These are phyloP conservation scores for Zaprionus bogoriensis DNA, from an alignment of 2,888 invertebrate genomes.

Conservation along the genomic window DNA sequence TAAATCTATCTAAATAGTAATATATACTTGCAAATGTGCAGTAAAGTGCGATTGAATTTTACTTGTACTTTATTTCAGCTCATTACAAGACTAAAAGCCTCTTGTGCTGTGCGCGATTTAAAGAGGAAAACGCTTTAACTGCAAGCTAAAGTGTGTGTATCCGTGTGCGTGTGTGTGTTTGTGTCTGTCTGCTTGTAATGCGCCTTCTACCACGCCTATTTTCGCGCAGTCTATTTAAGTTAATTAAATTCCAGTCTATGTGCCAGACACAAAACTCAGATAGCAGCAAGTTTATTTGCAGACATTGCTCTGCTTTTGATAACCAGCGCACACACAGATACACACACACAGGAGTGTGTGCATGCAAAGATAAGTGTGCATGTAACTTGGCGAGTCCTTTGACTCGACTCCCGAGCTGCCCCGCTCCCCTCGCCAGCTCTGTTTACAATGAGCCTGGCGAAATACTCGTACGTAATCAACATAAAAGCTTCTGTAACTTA, in stretches of 20 bases:
- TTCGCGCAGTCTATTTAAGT: slow-evolving; percentile 69
- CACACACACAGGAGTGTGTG: slow-evolving; percentile 32
- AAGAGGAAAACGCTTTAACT: slow-evolving; percentile 17
- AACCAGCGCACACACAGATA: slow-evolving; percentile 29
- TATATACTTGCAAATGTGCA: neutral
- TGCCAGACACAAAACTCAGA: slow-evolving; percentile 54
- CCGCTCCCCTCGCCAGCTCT: slow-evolving; percentile 5
- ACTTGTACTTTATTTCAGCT: neutral
- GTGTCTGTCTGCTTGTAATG: neutral
- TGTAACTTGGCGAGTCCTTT: slow-evolving; percentile 43
- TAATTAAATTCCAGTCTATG: slow-evolving; percentile 73
- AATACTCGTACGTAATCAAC: slow-evolving; percentile 77
- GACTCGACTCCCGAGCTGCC: neutral
- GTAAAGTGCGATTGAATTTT: neutral
- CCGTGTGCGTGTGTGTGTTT: slow-evolving; percentile 16
- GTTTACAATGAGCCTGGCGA: slow-evolving; percentile 61
- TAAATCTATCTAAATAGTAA: no score
- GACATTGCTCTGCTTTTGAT: slow-evolving; percentile 62
- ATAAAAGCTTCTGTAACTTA: slow-evolving; percentile 74
- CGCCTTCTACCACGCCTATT: slow-evolving; percentile 28
- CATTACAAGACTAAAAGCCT: neutral
- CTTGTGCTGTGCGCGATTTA: neutral
- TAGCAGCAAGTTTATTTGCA: slow-evolving; percentile 67
- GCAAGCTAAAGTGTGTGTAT: slow-evolving; percentile 18
- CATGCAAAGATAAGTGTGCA: slow-evolving; percentile 61